Conservation (phyloP, 2,888 invertebrate species). For the Stictocephala bisonia region DNA sequence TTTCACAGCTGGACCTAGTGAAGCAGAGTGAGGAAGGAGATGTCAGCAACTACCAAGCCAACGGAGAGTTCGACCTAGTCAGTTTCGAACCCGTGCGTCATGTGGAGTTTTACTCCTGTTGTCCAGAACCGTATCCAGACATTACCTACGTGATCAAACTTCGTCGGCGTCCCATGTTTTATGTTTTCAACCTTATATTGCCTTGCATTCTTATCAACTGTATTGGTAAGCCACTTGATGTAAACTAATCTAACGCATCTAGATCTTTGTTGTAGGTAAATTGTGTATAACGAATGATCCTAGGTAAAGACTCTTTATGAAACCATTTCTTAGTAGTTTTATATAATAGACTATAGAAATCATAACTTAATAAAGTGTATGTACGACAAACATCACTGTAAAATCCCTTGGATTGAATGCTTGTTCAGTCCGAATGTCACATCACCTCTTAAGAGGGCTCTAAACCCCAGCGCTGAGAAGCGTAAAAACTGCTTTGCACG, state of each 20-base stretch:
- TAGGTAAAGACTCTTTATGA: too few species aligned
- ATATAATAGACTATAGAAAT: too few species aligned
- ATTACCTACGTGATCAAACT: constrained; percentile 81
- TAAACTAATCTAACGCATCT: not conserved
- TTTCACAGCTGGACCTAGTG: constrained; percentile 75
- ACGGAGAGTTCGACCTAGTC: constrained; percentile 88
- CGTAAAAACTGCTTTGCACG: too few species aligned
- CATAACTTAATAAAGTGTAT: too few species aligned
- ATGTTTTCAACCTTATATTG: constrained; percentile 86
- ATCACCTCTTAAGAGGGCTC: too few species aligned
- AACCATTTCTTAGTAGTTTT: too few species aligned
- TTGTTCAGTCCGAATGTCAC: too few species aligned
- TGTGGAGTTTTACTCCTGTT: constrained; percentile 82
- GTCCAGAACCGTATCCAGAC: constrained; percentile 85
- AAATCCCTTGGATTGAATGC: too few species aligned
- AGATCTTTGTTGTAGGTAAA: not conserved
- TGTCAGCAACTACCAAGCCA: constrained; percentile 89
- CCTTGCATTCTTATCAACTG: constrained; percentile 88
- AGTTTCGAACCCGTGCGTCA: constrained; percentile 80
- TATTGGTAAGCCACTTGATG: constrained; percentile 71
- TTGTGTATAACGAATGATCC: not conserved
- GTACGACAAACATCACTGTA: too few species aligned
- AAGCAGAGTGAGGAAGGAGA: constrained; percentile 86
- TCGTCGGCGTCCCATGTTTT: constrained; percentile 82
- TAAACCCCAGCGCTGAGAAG: too few species aligned